phyloP scores from a whole-genome alignment of 64 coral and sea anemone species.

The Platygyra sinensis region DNA sequence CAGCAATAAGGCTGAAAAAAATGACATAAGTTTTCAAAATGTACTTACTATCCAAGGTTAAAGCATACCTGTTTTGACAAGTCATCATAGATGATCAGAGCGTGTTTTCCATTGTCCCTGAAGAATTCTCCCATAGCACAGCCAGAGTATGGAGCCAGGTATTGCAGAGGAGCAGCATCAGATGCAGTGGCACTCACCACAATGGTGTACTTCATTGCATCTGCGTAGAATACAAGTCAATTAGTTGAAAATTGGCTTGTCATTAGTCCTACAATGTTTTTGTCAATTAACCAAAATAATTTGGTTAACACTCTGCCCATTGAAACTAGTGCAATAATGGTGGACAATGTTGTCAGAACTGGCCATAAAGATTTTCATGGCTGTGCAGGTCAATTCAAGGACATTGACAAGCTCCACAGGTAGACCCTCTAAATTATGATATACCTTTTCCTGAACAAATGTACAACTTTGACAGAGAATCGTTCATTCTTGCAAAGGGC shows the following conservation, averaged over 20 bases:
- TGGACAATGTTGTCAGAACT: too few relatives aligned
- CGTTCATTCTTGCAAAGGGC: background rate
- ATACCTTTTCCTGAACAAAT: background rate
- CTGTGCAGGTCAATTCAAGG: background rate
- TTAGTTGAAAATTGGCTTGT: too few relatives aligned
- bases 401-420: background rate
- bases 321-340: too few relatives aligned
- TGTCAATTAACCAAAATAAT: too few relatives aligned
- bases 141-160: constrained; percentile 95
- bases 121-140: constrained; percentile 99
- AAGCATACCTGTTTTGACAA: constrained; percentile 93
- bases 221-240: constrained; percentile 13
- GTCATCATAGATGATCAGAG: constrained; percentile 99
- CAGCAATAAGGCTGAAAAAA: too few relatives aligned
- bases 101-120: constrained; percentile 99
- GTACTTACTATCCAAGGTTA: background rate
- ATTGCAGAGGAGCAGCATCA: constrained; percentile 98
- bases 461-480: background rate
- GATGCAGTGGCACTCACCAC: constrained; percentile 98
- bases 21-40: background rate
- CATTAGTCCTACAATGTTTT: too few relatives aligned
- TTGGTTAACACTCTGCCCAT: too few relatives aligned
- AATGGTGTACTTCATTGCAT: constrained; percentile 99
- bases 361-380: too few relatives aligned
- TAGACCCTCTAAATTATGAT: background rate